Base-by-base conservation (phyloP, 1,140 invertebrate genomes). In the Sycobia sp. region DNA sequence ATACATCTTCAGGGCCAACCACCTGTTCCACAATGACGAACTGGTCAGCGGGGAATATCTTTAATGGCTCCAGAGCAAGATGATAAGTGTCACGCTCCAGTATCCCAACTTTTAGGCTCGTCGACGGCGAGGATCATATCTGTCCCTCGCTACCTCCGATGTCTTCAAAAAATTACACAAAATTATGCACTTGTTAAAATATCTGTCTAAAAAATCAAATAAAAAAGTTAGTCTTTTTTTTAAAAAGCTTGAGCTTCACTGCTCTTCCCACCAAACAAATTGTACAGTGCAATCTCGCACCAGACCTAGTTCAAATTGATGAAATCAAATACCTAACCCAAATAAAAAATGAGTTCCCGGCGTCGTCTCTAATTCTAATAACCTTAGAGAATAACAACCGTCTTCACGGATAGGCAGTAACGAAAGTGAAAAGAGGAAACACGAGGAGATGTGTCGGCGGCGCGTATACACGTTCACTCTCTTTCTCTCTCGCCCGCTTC, bases 51-150 rank as follows among this genome's bases (percentile, higher is more conserved):
- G 79, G 80, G 70, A 81, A 79, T 77, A 81, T 80, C 75, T 81
- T 81, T 70, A 78, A 72, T 62, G 80, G 74, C 72, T 81, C 77
- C 75, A 80, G 63, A 65, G 63, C 63, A 74, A 66, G 76, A 73
- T n/a, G n/a, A n/a, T 67, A 76, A 70, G 66, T 78, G 79, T 82
- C 74, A 77, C 78, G 74, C 80, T 82, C 80, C 79, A 80, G 78
- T 80, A 78, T 82, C 77, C 72, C 69, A 69, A 73, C 64, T 64
- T 39, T 27, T 16, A 46, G 41, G 62, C 39, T 32, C 32, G 62
- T 59, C 39, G 50, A 59, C 56, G 47, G 62, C 62, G 62, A 65
- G 49, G 56, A 47, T 59, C 62, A 65, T 65, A 63, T 63, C 60
- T 56, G 60, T 55, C 60, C 60, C 43, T 41, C 60, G 60, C 43